phyloP scores from a whole-genome alignment of 2,113 vertebrate species.

The Miniopterus natalensis region DNA sequence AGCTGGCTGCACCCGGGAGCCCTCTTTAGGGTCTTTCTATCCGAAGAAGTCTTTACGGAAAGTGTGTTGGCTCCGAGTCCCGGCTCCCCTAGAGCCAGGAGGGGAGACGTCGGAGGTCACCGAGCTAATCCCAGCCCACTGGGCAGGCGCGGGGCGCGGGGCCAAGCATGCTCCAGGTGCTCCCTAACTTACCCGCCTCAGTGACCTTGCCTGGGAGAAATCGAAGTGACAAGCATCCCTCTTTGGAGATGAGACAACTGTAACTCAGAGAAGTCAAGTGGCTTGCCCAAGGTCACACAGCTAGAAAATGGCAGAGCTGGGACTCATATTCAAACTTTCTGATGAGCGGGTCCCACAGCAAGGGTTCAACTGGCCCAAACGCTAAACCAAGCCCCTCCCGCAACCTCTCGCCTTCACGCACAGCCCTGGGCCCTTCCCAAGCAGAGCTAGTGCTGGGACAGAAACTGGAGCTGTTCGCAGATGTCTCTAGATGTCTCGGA shows the following conservation, averaged over 20 bases:
- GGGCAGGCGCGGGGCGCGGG: rapidly evolving
- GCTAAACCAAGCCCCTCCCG: neutral
- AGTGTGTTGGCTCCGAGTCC: neutral
- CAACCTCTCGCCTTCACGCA: neutral
- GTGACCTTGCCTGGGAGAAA: neutral
- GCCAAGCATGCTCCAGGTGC: neutral
- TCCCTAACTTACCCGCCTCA: neutral
- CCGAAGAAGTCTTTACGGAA: neutral
- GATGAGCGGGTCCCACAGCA: neutral
- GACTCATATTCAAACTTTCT: neutral
- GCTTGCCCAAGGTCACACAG: neutral
- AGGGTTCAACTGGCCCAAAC: neutral
- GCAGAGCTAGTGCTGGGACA: neutral
- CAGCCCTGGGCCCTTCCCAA: neutral
- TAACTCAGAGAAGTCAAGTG: neutral
- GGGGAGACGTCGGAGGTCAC: neutral
- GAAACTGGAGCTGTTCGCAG: neutral
- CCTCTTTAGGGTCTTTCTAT: neutral
- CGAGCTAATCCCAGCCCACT: too few relatives aligned
- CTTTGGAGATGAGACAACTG: neutral
- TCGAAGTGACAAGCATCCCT: neutral
- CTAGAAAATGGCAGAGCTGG: neutral
- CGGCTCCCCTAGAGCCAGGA: neutral
- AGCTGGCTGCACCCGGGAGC: neutral
- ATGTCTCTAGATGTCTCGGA: too few relatives aligned